Conservation (phyloP, 2,113 vertebrate species). For the Pitta sordida region DNA sequence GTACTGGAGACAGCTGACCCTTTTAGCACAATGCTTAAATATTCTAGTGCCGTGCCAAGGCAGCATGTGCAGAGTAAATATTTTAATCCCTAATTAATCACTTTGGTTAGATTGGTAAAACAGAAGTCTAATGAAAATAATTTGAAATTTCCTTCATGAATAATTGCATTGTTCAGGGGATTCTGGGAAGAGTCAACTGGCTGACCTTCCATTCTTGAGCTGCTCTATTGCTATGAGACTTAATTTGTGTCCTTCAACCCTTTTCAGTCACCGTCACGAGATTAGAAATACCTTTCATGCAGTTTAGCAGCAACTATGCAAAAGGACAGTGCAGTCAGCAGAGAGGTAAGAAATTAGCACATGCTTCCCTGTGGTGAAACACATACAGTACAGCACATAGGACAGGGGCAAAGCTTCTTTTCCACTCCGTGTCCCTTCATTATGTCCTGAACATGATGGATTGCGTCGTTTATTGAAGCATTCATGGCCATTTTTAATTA, state of each 20-base stretch:
- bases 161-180: constrained; percentile 84
- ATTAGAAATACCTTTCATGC: constrained; percentile 77
- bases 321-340: constrained; percentile 68
- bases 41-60: constrained; percentile 82
- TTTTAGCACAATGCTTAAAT: constrained; percentile 83
- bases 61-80: constrained; percentile 87
- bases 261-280: constrained; percentile 70
- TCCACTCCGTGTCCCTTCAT: constrained; percentile 52
- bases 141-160: constrained; percentile 87
- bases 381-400: constrained; percentile 18
- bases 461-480: constrained; percentile 70
- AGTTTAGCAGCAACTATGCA: constrained; percentile 71
- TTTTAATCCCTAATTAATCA: constrained; percentile 90
- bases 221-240: constrained; percentile 70
- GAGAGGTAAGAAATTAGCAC: constrained; percentile 57
- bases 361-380: constrained; percentile 2
- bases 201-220: constrained; percentile 80
- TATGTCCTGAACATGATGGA: constrained; percentile 70
- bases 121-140: constrained; percentile 87
- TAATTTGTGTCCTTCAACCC: constrained; percentile 75
- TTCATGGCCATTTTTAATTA: constrained; percentile 74
- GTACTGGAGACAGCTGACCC: constrained; percentile 80
- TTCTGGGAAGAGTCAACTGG: constrained; percentile 83
- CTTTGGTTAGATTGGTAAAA: constrained; percentile 88
- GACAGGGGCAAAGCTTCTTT: constrained; percentile 56